phyloP scores from a whole-genome alignment of 2,797 vertebrate species.

The Cygnus olor region DNA sequence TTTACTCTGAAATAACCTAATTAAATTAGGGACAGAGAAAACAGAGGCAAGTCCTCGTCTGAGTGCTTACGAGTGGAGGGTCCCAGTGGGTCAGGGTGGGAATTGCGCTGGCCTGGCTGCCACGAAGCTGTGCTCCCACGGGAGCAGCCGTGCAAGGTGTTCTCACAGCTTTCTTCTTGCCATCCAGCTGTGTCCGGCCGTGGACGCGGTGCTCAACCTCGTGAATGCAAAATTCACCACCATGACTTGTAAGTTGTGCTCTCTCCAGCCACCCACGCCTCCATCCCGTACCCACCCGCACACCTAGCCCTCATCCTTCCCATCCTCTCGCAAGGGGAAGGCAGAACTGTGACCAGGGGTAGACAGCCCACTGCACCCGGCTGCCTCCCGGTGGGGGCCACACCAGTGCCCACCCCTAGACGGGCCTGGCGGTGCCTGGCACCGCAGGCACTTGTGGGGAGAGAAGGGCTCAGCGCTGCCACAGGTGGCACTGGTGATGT shows the following conservation, averaged over 20 bases:
- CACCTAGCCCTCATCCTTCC: not conserved
- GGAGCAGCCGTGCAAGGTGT: not conserved
- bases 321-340: not conserved
- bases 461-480: not conserved
- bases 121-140: not conserved
- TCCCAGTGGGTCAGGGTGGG: not conserved
- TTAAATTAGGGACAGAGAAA: not conserved
- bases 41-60: not conserved
- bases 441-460: not conserved
- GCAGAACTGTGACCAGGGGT: rapidly evolving
- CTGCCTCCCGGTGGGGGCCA: too few relatives aligned
- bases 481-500: not conserved
- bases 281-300: too few relatives aligned
- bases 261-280: too few relatives aligned
- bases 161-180: not conserved
- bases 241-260: not conserved
- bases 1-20: not conserved
- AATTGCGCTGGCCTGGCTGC: not conserved
- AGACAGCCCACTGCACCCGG: not conserved
- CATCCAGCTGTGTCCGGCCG: slow-evolving; percentile 72
- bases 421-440: not conserved
- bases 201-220: slow-evolving; percentile 14
- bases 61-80: not conserved
- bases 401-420: too few relatives aligned
- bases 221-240: slow-evolving; percentile 52